These are phyloP conservation scores for Drosophila merina DNA, from an alignment of 2,888 invertebrate genomes.

Conservation along the genomic window DNA sequence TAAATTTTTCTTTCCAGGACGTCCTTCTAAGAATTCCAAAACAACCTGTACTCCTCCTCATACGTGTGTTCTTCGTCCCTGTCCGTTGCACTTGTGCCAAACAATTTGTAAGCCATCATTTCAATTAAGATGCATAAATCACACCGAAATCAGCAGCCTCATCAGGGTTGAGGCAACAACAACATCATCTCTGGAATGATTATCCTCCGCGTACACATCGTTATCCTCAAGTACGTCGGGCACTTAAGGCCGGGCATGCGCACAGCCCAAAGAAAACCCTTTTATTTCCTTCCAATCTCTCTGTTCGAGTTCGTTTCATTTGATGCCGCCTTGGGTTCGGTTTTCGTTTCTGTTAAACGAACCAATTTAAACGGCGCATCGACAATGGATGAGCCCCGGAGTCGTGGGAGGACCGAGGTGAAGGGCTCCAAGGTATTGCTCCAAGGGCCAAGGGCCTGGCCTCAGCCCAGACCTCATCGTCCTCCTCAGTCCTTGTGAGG, in stretches of 20 bases:
- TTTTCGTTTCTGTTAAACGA: constrained; percentile 62
- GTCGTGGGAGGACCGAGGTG: constrained; percentile 8
- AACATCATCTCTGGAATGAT: constrained; percentile 35
- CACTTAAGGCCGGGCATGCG: constrained; percentile 69
- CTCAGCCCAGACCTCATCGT: constrained; percentile 17
- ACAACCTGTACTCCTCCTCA: constrained; percentile 18
- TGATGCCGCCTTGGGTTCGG: constrained; percentile 43
- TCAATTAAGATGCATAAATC: constrained; percentile 79
- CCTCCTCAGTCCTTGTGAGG: constrained; percentile 61
- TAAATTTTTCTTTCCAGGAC: constrained; percentile 17
- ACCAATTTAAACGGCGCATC: constrained; percentile 71
- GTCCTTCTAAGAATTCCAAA: constrained; percentile 43
- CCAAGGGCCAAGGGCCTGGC: constrained; percentile 51
- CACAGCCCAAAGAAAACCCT: constrained; percentile 58
- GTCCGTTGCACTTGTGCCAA: constrained; percentile 56
- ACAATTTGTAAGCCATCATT: constrained; percentile 79
- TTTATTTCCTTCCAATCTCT: constrained; percentile 50
- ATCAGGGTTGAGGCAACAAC: constrained; percentile 21
- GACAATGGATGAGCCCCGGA: constrained; percentile 28
- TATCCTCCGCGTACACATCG: constrained; percentile 62
- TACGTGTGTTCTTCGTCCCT: background rate
- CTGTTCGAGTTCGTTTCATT: constrained; percentile 57
- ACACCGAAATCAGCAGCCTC: constrained; percentile 68
- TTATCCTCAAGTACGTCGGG: constrained; percentile 71
- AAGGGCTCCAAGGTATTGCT: constrained; percentile 10